Evolutionary conservation across 2,888 invertebrate species (phyloP).

Genomic region (Micoletzkya japonica): DNA sequence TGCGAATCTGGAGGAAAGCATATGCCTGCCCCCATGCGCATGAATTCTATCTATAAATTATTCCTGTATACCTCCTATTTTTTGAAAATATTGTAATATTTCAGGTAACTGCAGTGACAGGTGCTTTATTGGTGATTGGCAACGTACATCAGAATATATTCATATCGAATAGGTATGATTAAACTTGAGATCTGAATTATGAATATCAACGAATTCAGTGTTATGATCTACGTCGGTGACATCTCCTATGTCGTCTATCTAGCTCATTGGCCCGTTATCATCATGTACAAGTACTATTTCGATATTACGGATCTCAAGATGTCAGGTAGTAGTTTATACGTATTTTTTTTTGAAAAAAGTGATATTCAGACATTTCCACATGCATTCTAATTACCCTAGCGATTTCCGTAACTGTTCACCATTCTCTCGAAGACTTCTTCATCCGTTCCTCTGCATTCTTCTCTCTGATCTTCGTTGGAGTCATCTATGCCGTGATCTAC

Average conservation of each 20-base stretch:
- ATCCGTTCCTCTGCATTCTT: not conserved
- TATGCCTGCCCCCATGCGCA: no score
- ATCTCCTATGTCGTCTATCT: constrained; percentile 16
- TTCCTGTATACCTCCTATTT: no score
- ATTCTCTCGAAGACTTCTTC: constrained; percentile 16
- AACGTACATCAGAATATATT: constrained; percentile 1
- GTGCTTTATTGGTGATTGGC: not conserved
- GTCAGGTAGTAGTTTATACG: not conserved
- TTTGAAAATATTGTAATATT: no score
- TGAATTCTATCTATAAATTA: no score
- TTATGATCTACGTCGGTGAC: constrained; percentile 24
- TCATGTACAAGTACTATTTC: constrained; percentile 17
- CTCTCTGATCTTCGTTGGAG: not conserved
- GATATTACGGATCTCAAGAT: not conserved
- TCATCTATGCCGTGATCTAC: not conserved
- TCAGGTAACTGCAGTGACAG: not conserved
- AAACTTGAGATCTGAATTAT: not conserved
- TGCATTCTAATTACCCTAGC: constrained; percentile 2
- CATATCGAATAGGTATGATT: not conserved
- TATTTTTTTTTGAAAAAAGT: not conserved
- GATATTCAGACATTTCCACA: not conserved
- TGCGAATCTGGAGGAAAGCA: no score
- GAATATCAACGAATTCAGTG: not conserved
- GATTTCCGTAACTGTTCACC: constrained; percentile 6
- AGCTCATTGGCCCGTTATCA: constrained; percentile 18